phyloP scores from a whole-genome alignment of 2,888 invertebrate genomes.

The Phasia obesa region DNA sequence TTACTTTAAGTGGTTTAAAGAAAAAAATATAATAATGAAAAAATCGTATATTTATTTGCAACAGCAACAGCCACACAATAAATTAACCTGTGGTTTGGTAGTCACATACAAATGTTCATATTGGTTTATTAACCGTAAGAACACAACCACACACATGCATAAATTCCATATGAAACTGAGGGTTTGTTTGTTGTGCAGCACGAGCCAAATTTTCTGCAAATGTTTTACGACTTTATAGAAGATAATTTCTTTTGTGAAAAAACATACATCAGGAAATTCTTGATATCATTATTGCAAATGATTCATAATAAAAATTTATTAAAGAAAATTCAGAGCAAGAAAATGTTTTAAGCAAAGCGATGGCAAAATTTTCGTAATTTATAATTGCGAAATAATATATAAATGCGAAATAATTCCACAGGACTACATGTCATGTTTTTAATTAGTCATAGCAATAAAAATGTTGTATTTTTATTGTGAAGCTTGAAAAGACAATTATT shows the following conservation, averaged over 20 bases:
- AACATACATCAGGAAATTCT: not conserved
- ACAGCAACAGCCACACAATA: slow-evolving; percentile 57
- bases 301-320: slow-evolving; percentile 20
- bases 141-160: slow-evolving; percentile 3
- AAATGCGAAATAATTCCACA: too few relatives aligned
- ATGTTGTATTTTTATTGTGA: too few relatives aligned
- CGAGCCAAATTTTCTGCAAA: not conserved
- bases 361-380: too few relatives aligned
- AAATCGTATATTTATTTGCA: slow-evolving; percentile 30
- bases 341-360: not conserved
- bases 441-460: too few relatives aligned
- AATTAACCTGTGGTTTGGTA: slow-evolving; percentile 65
- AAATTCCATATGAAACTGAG: not conserved
- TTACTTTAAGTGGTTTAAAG: slow-evolving; percentile 57
- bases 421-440: too few relatives aligned
- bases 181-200: not conserved
- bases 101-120: slow-evolving; percentile 50
- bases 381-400: too few relatives aligned
- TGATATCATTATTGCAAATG: slow-evolving; percentile 12
- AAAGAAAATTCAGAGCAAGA: not conserved
- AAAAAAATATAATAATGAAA: slow-evolving; percentile 24
- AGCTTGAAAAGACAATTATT: too few relatives aligned
- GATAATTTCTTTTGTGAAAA: not conserved
- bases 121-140: slow-evolving; percentile 60
- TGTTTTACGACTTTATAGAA: slow-evolving; percentile 13